These are phyloP conservation scores for Leptopilina drosophilae DNA, from an alignment of 2,888 invertebrate species.

Conservation along the genomic window DNA sequence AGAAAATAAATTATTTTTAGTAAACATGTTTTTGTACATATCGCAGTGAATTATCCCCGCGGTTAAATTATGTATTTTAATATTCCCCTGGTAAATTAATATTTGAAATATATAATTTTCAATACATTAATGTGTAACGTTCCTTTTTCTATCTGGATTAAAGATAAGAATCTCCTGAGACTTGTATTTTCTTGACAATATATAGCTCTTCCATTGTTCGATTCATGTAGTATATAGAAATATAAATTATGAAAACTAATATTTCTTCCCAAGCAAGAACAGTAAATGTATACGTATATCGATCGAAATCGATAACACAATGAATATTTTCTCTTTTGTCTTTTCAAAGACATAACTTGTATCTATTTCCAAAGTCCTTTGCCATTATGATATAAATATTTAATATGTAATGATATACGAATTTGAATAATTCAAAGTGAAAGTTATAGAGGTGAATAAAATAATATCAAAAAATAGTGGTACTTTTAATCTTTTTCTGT, in stretches of 20 bases:
- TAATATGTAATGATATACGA: neutral
- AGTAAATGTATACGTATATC: neutral
- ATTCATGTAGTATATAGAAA: neutral
- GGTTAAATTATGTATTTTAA: no score
- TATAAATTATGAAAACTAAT: constrained; percentile 40
- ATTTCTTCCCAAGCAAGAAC: constrained; percentile 20
- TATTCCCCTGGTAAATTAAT: neutral
- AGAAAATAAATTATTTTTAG: no score
- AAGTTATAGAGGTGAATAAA: no score
- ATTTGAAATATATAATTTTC: neutral
- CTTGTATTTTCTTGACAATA: neutral
- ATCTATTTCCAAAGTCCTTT: neutral
- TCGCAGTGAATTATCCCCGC: no score
- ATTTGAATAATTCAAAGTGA: no score
- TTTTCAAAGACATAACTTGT: constrained; percentile 7
- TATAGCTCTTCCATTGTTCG: constrained; percentile 21
- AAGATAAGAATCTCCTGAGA: constrained; percentile 15
- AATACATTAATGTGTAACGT: neutral
- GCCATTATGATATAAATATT: neutral
- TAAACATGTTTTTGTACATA: no score
- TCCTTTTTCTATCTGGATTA: neutral
- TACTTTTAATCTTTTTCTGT: no score
- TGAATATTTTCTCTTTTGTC: constrained; percentile 25
- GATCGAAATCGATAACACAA: constrained; percentile 33
- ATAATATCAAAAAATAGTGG: no score